These are phyloP conservation scores for Porites australiensis DNA, from an alignment of 64 coral and sea anemone genomes.

Conservation along the genomic window DNA sequence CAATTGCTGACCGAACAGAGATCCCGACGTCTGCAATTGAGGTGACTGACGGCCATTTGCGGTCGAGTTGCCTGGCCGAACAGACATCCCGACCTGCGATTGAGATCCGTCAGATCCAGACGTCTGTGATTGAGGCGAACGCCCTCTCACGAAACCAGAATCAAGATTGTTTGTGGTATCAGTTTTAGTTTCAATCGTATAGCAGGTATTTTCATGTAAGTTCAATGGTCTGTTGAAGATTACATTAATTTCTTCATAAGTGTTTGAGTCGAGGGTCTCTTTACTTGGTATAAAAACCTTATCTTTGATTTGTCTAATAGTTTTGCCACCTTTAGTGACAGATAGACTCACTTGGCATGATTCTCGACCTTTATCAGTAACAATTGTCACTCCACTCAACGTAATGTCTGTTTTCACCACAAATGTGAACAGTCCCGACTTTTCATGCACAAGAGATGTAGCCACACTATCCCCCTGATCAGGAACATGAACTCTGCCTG, in stretches of 20 bases:
- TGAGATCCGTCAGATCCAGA: too few species aligned
- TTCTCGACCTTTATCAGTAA: neutral
- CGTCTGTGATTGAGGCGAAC: too few species aligned
- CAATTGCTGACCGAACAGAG: too few species aligned
- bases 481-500: neutral
- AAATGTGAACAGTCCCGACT: neutral
- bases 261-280: neutral
- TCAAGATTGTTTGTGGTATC: neutral
- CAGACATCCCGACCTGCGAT: too few species aligned
- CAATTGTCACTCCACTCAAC: neutral
- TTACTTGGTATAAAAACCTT: neutral
- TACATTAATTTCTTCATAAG: neutral
- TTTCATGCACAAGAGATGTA: neutral
- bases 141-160: too few species aligned
- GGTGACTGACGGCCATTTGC: too few species aligned
- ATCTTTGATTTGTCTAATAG: neutral
- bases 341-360: neutral
- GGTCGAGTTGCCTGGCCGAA: too few species aligned
- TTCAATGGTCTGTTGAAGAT: neutral
- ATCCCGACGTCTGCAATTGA: too few species aligned
- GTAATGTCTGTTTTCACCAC: neutral
- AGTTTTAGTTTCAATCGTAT: neutral
- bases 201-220: neutral
- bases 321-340: neutral
- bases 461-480: too few species aligned